Base-by-base conservation (phyloP, 2,888 invertebrate genomes). In the Dryobotodes eremita region DNA sequence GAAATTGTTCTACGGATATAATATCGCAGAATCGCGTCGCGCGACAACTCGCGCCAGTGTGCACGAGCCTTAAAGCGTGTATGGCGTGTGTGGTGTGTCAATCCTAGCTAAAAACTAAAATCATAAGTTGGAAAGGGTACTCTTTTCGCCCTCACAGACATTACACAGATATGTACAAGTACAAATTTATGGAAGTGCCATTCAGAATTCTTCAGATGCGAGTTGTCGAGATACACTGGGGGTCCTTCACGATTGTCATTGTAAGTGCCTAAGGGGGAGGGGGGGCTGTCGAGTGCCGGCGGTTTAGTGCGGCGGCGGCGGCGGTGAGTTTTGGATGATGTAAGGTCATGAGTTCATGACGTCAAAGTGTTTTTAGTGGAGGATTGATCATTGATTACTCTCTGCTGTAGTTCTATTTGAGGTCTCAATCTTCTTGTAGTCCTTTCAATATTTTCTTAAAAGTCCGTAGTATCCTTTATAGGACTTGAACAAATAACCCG, bases 241-340 rank as follows among this genome's bases (percentile, higher is more conserved):
- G 62, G 36, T 74, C 62, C 77, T 75, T 70, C 53, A 75, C 80
- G 70, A 79, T 79, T 81, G 87, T 85, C 87, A 78, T 80, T 86
- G 87, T 84, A 73, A 75, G 68, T 69, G 23, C 20, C 36, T 61
- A 64, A 64, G 55, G 20, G 53, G 71, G 31, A 26, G 78, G 53
- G 50, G 55, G 70, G 36, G 46, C 48, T 72, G 72, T 66, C 13
- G 57, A 85, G 82, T 31, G 36, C 64, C 17, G n/a, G n/a, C 31
- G 59, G 62, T 36, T 59, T 75, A 68, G 36, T 62, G 64, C 13
- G n/a, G n/a, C n/a, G n/a, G n/a, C n/a, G n/a, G n/a, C n/a, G n/a
- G n/a, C 50, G 62, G 50, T 26, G 17, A 69, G 36, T 46, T 53
- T 66, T n/a, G 20, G n/a, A 48, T 23, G 57, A 71, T 26, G 62